Percentiles rank a stretch among this genome's conserved stretches.
Conservation (phyloP, 2,888 invertebrate genomes). For the Myathropa florea region DNA sequence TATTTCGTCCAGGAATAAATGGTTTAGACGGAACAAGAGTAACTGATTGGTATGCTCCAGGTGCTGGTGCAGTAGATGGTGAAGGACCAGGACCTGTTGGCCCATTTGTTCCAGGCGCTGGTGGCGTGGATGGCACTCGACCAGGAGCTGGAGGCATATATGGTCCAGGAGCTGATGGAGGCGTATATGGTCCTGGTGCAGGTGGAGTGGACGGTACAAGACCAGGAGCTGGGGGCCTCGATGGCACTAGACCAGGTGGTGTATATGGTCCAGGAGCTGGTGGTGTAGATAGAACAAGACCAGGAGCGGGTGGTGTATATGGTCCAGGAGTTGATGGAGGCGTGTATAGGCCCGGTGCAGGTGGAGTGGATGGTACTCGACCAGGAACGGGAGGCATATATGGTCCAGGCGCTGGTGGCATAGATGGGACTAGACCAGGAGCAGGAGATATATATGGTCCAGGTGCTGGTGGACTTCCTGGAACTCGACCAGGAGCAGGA, state of each 20-base stretch:
- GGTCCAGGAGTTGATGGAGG: conserved; percentile 41
- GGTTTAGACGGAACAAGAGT: too few species aligned
- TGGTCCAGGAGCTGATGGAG: conserved; percentile 22
- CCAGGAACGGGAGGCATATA: conserved; percentile 27
- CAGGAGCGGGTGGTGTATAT: conserved; percentile 29
- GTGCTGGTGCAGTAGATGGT: conserved; percentile 17
- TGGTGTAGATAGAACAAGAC: conserved; percentile 15
- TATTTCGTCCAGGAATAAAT: conserved; percentile 61
- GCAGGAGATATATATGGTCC: conserved; percentile 41
- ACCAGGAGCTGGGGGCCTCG: not conserved
- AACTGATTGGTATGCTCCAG: too few species aligned
- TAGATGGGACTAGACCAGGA: conserved; percentile 14
- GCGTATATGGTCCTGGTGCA: conserved; percentile 30
- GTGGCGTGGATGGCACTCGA: not conserved
- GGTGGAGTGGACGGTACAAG: conserved; percentile 32
- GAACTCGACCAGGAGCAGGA: conserved; percentile 34
- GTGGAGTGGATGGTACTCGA: conserved; percentile 20
- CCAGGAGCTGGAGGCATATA: not conserved
- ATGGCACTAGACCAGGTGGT: conserved; percentile 20
- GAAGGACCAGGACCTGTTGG: not conserved
- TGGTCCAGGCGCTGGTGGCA: conserved; percentile 34
- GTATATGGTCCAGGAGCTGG: conserved; percentile 26
- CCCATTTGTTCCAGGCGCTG: not conserved
- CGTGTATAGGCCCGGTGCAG: conserved; percentile 33
- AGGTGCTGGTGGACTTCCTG: conserved; percentile 35